A percentile compares a stretch with the other conserved stretches of the same genome.
Conservation (phyloP, 2,888 invertebrate genomes). For the Xestia c-nigrum region DNA sequence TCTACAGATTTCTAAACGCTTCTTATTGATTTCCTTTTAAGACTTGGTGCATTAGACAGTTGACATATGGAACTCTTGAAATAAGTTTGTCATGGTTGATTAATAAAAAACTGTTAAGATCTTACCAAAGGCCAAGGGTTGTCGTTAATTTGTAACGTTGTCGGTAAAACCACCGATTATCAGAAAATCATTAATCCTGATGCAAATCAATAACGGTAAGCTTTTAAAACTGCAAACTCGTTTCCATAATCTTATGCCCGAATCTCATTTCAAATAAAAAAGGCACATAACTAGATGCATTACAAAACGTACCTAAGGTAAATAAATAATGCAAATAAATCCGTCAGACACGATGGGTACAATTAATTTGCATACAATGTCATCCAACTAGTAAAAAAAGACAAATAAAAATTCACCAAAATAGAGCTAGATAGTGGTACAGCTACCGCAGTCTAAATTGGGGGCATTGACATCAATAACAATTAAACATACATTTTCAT, state of each 20-base stretch:
- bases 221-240: slow-evolving; percentile 41
- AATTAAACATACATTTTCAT: slow-evolving; percentile 49
- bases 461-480: slow-evolving; percentile 57
- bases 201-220: slow-evolving; percentile 18
- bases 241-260: slow-evolving; percentile 12
- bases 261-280: slow-evolving; percentile 20
- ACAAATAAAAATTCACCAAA: slow-evolving; percentile 29
- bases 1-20: slow-evolving; percentile 14
- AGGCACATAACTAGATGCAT: neutral
- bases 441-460: slow-evolving; percentile 38
- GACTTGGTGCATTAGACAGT: neutral
- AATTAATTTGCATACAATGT: slow-evolving; percentile 46
- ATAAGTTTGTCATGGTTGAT: neutral
- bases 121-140: slow-evolving; percentile 6
- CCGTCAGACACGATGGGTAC: slow-evolving; percentile 1
- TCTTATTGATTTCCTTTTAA: slow-evolving; percentile 27
- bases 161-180: slow-evolving; percentile 1
- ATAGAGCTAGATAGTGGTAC: slow-evolving; percentile 37
- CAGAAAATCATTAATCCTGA: neutral
- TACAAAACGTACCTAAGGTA: neutral
- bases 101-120: neutral
- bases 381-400: slow-evolving; percentile 16
- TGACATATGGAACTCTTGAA: neutral
- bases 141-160: neutral
- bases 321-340: slow-evolving; percentile 47